Base-by-base conservation (phyloP, 2,888 invertebrate species). In the Crematogaster levior region DNA sequence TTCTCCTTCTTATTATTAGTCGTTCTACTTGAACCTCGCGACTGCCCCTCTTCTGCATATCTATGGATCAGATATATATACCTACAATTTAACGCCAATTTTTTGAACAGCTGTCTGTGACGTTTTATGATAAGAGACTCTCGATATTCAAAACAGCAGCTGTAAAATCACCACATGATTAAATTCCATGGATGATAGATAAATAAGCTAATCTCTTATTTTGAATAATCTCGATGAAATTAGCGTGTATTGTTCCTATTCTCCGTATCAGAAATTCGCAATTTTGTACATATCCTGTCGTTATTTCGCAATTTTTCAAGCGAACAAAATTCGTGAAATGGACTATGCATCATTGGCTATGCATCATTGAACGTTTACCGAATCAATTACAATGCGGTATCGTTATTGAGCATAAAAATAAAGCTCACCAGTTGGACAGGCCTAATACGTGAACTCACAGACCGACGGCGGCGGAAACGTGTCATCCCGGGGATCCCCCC, bases 381-480 rank as follows among this genome's bases (percentile, higher is more conserved):
- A 27, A 37, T 37, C 24, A 24, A 10, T 73, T 37, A 34, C 51
- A 37, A 30, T 15, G 21, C 15, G 24, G 15, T 12, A 58, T 56
- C 27, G n/a, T 56, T 12, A 51, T 46, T 21, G 15, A 21, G 24
- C 21, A 12, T 58, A 15, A 10, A 27, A 75, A 6, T 30, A 58
- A 3, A 24, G 12, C 34, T 12, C 30, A 15, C 21, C 34, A 46
- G 56, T 56, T 68, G 77, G 77, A 79, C 77, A 56, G 77, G 56
- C 66, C 66, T 66, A 65, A 30, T 24, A 24, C 53, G 53, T 53
- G 66, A 34, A 30, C 63, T 63, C 66, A 75, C n/a, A 40, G 43
- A 66, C 40, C 74, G 40, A 48, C 48, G 73, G 30, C 65, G 43
- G 68, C 43, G 56, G 56, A 79, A 56, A 79, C 43, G 77, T 58